Percentiles rank a stretch among this genome's conserved stretches.
These are phyloP conservation scores for Dynastes maya DNA, from an alignment of 2,888 invertebrate genomes.

Conservation along the genomic window DNA sequence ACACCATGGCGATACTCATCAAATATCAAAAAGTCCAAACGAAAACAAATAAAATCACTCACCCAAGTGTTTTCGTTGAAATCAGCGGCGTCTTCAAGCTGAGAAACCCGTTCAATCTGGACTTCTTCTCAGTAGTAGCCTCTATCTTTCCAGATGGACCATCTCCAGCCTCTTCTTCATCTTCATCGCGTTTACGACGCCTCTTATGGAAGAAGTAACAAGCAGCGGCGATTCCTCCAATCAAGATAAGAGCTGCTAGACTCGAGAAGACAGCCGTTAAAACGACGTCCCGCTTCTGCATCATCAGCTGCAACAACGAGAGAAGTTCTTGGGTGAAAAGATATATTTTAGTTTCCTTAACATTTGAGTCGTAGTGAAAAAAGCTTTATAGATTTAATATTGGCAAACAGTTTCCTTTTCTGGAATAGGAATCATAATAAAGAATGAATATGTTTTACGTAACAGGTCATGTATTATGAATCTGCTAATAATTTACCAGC, in stretches of 20 bases:
- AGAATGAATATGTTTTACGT: too few species aligned
- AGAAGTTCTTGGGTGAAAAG: too few species aligned
- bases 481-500: too few species aligned
- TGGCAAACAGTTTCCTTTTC: too few species aligned
- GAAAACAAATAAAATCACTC: constrained; percentile 68
- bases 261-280: constrained; percentile 78
- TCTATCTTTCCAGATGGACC: constrained; percentile 63
- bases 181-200: constrained; percentile 75
- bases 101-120: constrained; percentile 78
- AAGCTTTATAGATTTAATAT: too few species aligned
- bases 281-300: constrained; percentile 81
- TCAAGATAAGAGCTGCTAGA: constrained; percentile 74
- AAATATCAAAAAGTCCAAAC: background rate
- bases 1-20: too few species aligned
- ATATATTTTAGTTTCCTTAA: too few species aligned
- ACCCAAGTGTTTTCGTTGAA: constrained; percentile 83
- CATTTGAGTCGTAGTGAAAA: too few species aligned
- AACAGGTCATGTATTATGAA: too few species aligned
- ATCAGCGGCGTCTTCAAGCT: constrained; percentile 83
- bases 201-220: constrained; percentile 73
- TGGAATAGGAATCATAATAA: too few species aligned
- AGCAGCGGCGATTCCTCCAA: constrained; percentile 75
- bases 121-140: constrained; percentile 72
- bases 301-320: constrained; percentile 72
- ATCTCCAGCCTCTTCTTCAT: constrained; percentile 72